Conservation (phyloP, 2,113 vertebrate species). For the Irena cyanogastra region DNA sequence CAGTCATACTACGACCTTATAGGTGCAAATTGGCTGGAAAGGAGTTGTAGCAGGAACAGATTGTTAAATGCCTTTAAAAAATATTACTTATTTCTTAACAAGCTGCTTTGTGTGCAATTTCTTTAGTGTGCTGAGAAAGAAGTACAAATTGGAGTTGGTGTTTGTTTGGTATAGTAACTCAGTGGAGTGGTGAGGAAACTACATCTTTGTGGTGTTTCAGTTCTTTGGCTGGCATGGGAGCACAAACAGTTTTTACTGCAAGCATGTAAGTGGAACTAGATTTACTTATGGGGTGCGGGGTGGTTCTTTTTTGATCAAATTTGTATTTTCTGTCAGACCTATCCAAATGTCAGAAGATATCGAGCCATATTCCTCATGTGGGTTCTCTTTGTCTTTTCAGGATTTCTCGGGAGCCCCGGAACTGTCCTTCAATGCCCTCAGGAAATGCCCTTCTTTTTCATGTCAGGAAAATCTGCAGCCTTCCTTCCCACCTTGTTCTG, state of each 20-base stretch:
- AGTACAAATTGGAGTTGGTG: background rate
- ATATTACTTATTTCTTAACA: conserved; percentile 27
- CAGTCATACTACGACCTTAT: conserved; percentile 5
- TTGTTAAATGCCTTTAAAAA: conserved; percentile 36
- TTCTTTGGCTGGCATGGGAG: background rate
- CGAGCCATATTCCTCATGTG: background rate
- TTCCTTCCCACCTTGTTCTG: background rate
- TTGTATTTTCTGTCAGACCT: background rate
- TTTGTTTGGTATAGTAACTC: background rate
- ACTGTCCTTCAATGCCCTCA: background rate
- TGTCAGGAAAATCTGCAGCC: background rate
- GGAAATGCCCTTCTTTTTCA: too few species aligned
- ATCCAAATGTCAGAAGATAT: background rate
- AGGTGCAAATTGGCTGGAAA: conserved; percentile 49
- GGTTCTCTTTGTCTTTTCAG: background rate
- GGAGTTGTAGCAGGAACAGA: conserved; percentile 20
- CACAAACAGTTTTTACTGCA: background rate
- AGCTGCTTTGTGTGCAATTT: conserved; percentile 3
- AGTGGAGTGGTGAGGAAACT: background rate
- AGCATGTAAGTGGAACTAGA: background rate
- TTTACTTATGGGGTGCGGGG: background rate
- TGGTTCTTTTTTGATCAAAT: background rate
- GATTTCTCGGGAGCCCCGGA: background rate
- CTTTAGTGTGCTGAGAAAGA: background rate
- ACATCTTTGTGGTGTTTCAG: background rate